Evolutionary conservation across 1,140 invertebrate species (phyloP).

Genomic region (Euglossa dilemma): DNA sequence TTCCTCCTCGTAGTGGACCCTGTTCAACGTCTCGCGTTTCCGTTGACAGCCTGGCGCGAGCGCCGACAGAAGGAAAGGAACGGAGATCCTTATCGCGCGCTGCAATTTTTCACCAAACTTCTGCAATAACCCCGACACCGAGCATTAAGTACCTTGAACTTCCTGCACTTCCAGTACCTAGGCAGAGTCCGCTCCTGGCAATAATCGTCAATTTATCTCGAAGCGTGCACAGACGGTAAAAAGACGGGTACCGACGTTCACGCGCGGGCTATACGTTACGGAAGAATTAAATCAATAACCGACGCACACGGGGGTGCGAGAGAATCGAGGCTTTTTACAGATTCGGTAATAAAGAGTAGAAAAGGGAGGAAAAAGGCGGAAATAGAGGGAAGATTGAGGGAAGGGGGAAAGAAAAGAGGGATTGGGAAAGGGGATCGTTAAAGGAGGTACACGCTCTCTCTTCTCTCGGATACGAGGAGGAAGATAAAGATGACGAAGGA

Average conservation of each 20-base stretch:
- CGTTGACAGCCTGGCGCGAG: conserved; percentile 44
- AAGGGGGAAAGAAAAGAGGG: neutral
- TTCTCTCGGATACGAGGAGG: conserved; percentile 26
- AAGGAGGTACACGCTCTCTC: neutral
- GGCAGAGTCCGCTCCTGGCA: conserved; percentile 49
- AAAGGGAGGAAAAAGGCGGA: neutral
- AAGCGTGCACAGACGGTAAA: conserved; percentile 31
- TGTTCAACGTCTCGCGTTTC: conserved; percentile 5
- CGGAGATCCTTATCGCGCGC: conserved; percentile 39
- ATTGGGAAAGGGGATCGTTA: conserved; percentile 31
- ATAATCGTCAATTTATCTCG: conserved; percentile 67
- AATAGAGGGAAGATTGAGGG: conserved; percentile 5
- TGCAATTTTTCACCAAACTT: conserved; percentile 60
- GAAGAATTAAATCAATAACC: conserved; percentile 54
- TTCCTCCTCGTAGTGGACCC: conserved; percentile 22
- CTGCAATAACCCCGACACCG: conserved; percentile 56
- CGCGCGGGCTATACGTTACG: conserved; percentile 40
- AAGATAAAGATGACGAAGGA: conserved; percentile 60
- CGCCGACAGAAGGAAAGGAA: neutral
- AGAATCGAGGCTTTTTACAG: conserved; percentile 11
- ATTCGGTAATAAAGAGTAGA: neutral
- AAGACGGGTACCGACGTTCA: conserved; percentile 25
- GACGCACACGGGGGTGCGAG: neutral
- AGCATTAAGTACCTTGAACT: conserved; percentile 60
- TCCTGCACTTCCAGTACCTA: conserved; percentile 53